Evolutionary conservation across 2,888 invertebrate species (phyloP).

Genomic region (Melanostoma scalare): DNA sequence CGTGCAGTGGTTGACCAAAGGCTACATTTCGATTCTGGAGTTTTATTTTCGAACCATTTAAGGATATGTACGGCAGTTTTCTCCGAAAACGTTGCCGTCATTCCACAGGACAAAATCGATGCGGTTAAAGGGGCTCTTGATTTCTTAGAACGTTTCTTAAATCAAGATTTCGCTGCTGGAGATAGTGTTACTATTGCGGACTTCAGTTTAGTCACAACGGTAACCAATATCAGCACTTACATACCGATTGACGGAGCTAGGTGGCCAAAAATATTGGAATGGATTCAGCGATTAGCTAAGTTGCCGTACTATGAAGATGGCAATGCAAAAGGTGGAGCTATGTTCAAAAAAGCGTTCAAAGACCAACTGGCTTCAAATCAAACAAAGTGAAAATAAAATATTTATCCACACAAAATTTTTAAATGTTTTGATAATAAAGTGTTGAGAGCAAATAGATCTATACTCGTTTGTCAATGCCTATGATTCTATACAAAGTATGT

Average conservation of each 20-base stretch:
- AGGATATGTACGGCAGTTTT: constrained; percentile 19
- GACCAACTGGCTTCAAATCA: too few relatives aligned
- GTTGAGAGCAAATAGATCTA: too few relatives aligned
- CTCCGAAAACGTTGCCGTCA: constrained; percentile 50
- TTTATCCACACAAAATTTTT: too few relatives aligned
- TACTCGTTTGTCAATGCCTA: too few relatives aligned
- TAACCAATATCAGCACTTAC: constrained; percentile 68
- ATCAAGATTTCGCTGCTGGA: constrained; percentile 74
- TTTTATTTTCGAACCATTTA: constrained; percentile 79
- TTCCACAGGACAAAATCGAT: constrained; percentile 65
- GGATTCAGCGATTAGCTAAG: constrained; percentile 74
- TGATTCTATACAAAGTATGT: too few relatives aligned
- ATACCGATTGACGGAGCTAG: constrained; percentile 71
- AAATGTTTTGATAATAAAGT: too few relatives aligned
- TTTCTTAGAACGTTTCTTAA: constrained; percentile 74
- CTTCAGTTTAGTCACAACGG: constrained; percentile 73
- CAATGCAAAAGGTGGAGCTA: constrained; percentile 37
- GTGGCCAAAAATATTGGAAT: constrained; percentile 75
- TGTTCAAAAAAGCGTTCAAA: too few relatives aligned
- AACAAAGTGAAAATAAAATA: too few relatives aligned
- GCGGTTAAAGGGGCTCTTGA: constrained; percentile 66
- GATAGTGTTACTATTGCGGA: constrained; percentile 77
- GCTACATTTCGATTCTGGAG: constrained; percentile 83
- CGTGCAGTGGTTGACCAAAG: constrained; percentile 82
- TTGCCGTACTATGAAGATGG: constrained; percentile 76